Evolutionary conservation across 1,140 invertebrate genomes (phyloP), one percentile per base, ranked within the genome.

Genomic region (Leucophenga varia): DNA sequence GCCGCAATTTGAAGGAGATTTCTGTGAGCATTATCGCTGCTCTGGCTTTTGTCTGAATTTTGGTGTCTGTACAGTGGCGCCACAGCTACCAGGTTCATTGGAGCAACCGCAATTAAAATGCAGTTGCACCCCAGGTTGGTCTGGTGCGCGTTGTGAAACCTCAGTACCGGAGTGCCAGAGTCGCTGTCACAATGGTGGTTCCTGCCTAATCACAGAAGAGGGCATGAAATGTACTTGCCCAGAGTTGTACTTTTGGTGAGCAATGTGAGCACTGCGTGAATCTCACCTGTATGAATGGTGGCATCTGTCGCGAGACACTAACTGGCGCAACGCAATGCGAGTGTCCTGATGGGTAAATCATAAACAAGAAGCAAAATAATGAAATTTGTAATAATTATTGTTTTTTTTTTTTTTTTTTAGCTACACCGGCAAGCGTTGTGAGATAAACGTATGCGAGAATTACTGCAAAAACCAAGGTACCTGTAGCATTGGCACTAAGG

Each of bases 81-180:
- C 65, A 0, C 58, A 68, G 25, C 5, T 73, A 38, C 70, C 70
- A 0, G 64, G 65, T 8, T 35, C 59, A 1, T 19, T 32, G 5
- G 70, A 64, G 1, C 57, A 52, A 3, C 68, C 70, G 13, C 60
- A 71, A 1, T 47, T 75, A 3, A 74, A 79, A 61, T 88, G 85
- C 64, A 78, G 76, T 41, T 89, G 87, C 59, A 79, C 78, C 14
- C 69, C 80, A 4, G 79, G 82, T 13, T 89, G 82, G 80, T 81
- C 81, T 1, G 87, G 87, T 3, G 76, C 81, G 28, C 74, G 82
- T 3, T 89, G 87, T 71, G 85, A 89, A 69, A 79, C 65, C 13
- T 78, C 77, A 2, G 72, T 81, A 10, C 69, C 77, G 3, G 65
- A 77, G 28, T 82, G 82, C 55, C 69, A 78, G 40, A 73, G 63